Evolutionary conservation across 2,888 invertebrate species (phyloP), one percentile per base, ranked within the genome.

Genomic region (Imbricaverruca yamaguchii): DNA sequence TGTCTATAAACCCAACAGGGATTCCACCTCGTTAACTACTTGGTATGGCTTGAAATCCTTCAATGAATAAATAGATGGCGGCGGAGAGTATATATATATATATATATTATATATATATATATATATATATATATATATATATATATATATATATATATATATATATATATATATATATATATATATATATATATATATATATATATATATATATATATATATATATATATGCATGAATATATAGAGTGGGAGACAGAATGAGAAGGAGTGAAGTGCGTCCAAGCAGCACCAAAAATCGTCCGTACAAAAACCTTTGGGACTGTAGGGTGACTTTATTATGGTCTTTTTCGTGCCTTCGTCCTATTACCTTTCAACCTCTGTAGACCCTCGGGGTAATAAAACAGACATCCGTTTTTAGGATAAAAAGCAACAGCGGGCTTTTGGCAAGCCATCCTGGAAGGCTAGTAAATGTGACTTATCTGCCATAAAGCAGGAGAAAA

Each of bases 401-500:
- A 74, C 55, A 21, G 74, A 74, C 74, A 55, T 55, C 74, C 53
- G 74, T 74, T 55, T 53, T 23, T 74, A 21, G 74, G 39, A 21
- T 21, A 74, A 74, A 74, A 74, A 15, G 11, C 55, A 10, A 21
- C 74, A 11, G 74, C 55, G 74, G 23, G 74, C 74, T 74, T 74
- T 74, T 74, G 74, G 74, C 55, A 11, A 74, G 39, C 74, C 55
- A 55, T 74, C 55, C 74, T 21, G 74, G 10, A 74, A 21, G 53
- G 53, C 55, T 18, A 21, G 74, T 74, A 55, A 74, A 74, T 65
- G 74, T 74, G 53, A 74, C 74, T 53, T 21, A 74, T 55, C 53
- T 55, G 74, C 53, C 74, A 55, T 74, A 74, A 74, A 74, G 55
- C 53, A 55, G 55, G 10, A 10, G 74, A 55, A 55, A 74, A 74